Evolutionary conservation across 2,113 vertebrate species (phyloP).

Genomic region (Sinocyclocheilus anshuiensis): DNA sequence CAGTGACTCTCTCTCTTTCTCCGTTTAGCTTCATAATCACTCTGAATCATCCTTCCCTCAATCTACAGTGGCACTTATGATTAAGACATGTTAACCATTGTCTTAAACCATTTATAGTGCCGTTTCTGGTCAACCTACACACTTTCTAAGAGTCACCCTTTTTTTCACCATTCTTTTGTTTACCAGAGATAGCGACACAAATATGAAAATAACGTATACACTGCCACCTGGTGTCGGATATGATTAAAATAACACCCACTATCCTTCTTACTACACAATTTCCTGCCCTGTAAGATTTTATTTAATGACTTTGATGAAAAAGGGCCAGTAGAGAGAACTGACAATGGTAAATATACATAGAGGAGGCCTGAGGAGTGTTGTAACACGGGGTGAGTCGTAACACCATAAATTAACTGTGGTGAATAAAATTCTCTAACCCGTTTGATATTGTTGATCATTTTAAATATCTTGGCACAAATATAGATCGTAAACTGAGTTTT

Average conservation of each 20-base stretch:
- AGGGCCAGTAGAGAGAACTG: too few relatives aligned
- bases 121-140: not conserved
- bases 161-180: not conserved
- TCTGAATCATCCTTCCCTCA: slow-evolving; percentile 30
- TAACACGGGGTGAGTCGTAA: not conserved
- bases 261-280: not conserved
- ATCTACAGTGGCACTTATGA: slow-evolving; percentile 8
- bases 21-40: slow-evolving; percentile 8
- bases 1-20: not conserved
- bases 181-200: not conserved
- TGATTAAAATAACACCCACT: not conserved
- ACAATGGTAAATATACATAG: not conserved
- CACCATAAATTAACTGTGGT: not conserved
- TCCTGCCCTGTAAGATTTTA: not conserved
- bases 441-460: not conserved
- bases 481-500: not conserved
- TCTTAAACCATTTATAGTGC: not conserved
- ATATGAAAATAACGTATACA: slow-evolving; percentile 3
- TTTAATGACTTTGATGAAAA: not conserved
- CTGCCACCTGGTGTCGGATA: slow-evolving; percentile 46
- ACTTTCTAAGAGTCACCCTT: not conserved
- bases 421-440: not conserved
- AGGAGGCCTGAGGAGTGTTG: not conserved
- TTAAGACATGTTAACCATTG: slow-evolving; percentile 37
- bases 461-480: not conserved